A percentile compares a stretch with the other conserved stretches of the same genome.
phyloP scores from a whole-genome alignment of 2,113 vertebrate species.

The Eudyptes chrysolophus region DNA sequence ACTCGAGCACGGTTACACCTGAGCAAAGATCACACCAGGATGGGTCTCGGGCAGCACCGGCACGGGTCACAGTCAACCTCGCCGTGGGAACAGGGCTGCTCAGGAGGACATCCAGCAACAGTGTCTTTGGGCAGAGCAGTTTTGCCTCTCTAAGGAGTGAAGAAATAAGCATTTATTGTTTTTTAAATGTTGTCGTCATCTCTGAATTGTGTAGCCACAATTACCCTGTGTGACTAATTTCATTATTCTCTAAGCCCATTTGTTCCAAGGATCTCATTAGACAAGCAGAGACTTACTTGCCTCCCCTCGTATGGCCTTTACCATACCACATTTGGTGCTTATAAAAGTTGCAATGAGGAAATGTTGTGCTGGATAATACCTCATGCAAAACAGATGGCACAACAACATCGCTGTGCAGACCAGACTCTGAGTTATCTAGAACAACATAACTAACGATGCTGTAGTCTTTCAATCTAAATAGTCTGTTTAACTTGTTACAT shows the following conservation, averaged over 20 bases:
- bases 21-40: accelerated
- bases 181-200: background rate
- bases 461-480: background rate
- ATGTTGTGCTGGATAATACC: constrained; percentile 29
- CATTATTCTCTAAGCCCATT: background rate
- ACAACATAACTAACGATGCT: background rate
- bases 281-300: background rate
- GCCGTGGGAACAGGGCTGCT: background rate
- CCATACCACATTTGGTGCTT: constrained; percentile 32
- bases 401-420: constrained; percentile 1
- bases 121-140: background rate
- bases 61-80: background rate
- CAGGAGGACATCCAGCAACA: background rate
- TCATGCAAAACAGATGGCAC: constrained; percentile 62
- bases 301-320: background rate
- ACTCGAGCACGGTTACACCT: accelerated
- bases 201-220: background rate
- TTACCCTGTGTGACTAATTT: background rate
- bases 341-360: constrained; percentile 22
- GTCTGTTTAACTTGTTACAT: background rate
- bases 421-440: background rate
- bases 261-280: constrained; percentile 20
- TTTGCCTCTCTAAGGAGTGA: background rate
- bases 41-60: accelerated
- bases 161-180: background rate